Conservation (phyloP, 2,797 vertebrate genomes). For the Varecia variegata region DNA sequence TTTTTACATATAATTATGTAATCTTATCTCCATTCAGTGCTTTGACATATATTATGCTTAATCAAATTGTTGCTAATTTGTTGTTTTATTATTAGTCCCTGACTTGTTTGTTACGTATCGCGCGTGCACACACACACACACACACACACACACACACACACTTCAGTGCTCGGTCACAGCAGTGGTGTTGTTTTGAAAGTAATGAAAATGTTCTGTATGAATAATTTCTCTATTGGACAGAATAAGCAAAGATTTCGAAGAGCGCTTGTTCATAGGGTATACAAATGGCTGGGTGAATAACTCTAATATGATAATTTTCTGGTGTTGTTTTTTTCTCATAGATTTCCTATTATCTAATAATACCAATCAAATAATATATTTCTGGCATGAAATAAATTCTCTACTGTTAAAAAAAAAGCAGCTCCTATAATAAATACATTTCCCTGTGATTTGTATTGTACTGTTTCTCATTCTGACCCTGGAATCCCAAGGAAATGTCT, state of each 20-base stretch:
- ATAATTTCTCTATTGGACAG: slow-evolving; percentile 55
- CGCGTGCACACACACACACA: background rate
- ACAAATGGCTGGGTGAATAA: slow-evolving; percentile 38
- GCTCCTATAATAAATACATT: background rate
- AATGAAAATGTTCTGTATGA: slow-evolving; percentile 43
- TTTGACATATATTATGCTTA: slow-evolving; percentile 55
- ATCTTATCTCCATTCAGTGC: slow-evolving; percentile 47
- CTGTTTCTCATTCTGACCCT: background rate
- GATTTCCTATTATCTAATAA: slow-evolving; percentile 26
- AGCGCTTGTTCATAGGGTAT: background rate
- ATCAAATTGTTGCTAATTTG: slow-evolving; percentile 64
- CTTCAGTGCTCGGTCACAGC: background rate
- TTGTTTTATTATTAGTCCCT: slow-evolving; percentile 60
- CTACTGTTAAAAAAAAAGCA: background rate
- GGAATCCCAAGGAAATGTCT: background rate
- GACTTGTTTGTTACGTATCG: slow-evolving; percentile 44
- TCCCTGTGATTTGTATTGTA: background rate
- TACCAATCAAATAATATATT: slow-evolving; percentile 48
- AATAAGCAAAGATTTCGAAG: slow-evolving; percentile 27
- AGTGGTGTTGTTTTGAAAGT: background rate
- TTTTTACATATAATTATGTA: slow-evolving; percentile 53
- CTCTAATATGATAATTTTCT: slow-evolving; percentile 46
- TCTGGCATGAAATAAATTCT: slow-evolving; percentile 51
- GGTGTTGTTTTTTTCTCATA: slow-evolving; percentile 8
- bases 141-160: background rate